Evolutionary conservation across 1,140 invertebrate species (phyloP).

Genomic region (Phymastichus coffea): DNA sequence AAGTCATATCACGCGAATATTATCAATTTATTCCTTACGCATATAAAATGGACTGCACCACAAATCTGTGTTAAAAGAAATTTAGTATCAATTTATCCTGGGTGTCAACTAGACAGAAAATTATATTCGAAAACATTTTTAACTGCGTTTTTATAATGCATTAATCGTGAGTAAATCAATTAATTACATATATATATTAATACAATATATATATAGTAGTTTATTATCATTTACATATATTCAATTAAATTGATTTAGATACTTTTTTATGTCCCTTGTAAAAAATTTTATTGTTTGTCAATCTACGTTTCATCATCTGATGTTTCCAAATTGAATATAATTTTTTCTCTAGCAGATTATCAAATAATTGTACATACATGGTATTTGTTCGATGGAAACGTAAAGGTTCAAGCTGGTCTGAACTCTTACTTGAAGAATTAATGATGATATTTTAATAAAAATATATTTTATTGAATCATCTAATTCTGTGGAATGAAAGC

Average conservation of each 20-base stretch:
- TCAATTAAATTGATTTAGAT: too few species aligned
- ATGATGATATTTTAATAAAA: conserved; percentile 5
- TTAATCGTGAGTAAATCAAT: background rate
- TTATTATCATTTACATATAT: background rate
- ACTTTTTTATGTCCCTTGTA: too few species aligned
- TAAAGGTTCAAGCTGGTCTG: conserved; percentile 25
- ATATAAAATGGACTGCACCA: conserved; percentile 18
- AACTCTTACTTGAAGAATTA: conserved; percentile 19
- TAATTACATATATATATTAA: background rate
- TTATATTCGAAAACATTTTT: too few species aligned
- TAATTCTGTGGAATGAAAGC: background rate
- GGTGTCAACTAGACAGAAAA: conserved; percentile 4
- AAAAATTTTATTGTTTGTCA: too few species aligned
- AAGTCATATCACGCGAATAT: conserved; percentile 22
- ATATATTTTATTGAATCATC: conserved; percentile 4
- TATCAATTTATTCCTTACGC: conserved; percentile 6
- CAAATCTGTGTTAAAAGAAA: conserved; percentile 21
- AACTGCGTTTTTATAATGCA: too few species aligned
- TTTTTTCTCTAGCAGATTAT: conserved; percentile 11
- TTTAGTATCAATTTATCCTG: conserved; percentile 16
- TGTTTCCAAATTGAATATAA: conserved; percentile 12
- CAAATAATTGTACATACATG: conserved; percentile 21
- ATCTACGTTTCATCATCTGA: background rate
- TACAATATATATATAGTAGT: background rate
- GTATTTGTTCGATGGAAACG: background rate